These are phyloP conservation scores for Pseudachorutes palmiensis DNA, from an alignment of 1,140 invertebrate genomes.

Conservation along the genomic window DNA sequence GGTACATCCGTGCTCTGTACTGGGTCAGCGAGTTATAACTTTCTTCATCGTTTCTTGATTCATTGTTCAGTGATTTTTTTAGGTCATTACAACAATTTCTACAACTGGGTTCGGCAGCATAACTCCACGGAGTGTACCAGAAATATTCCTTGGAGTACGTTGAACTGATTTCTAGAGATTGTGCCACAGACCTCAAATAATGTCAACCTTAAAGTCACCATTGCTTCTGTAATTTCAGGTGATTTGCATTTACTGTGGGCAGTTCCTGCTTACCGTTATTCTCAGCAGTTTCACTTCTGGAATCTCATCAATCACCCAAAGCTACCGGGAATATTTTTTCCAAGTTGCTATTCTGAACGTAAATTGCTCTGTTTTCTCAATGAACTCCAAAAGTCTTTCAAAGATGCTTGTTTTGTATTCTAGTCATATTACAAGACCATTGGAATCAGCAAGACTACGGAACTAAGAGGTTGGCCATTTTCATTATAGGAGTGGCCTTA, in stretches of 20 bases:
- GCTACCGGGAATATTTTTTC: not conserved
- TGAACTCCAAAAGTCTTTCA: not conserved
- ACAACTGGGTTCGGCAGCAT: not conserved
- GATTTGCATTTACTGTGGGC: not conserved
- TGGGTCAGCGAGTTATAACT: no score
- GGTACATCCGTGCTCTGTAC: not conserved
- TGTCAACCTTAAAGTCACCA: no score
- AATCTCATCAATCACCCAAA: not conserved
- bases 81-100: conserved; percentile 7
- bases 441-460: not conserved
- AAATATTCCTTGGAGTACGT: not conserved
- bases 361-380: not conserved
- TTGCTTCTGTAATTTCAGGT: not conserved
- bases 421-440: conserved; percentile 1
- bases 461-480: not conserved
- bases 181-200: not conserved
- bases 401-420: not conserved
- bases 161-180: not conserved
- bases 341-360: conserved; percentile 1
- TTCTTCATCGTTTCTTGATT: no score
- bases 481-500: not conserved
- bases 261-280: not conserved
- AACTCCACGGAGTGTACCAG: not conserved
- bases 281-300: not conserved
- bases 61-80: no score